These are phyloP conservation scores for Eupithecia exiguata DNA, from an alignment of 2,888 invertebrate genomes.

Conservation along the genomic window DNA sequence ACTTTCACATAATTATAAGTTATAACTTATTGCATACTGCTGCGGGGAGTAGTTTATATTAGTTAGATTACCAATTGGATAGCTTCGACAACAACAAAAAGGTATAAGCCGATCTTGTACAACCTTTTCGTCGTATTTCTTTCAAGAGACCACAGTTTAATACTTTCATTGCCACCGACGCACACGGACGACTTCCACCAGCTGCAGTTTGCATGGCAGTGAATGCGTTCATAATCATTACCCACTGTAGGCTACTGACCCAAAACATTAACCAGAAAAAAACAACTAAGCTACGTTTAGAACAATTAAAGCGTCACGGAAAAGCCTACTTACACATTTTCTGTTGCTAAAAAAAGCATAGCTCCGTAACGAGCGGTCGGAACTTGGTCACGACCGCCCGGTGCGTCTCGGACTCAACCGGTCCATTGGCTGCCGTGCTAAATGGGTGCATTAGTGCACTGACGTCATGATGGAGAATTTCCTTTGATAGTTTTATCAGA, in stretches of 20 bases:
- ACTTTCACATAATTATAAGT: no score
- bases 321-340: slow-evolving; percentile 33
- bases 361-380: slow-evolving; percentile 44
- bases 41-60: no score
- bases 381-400: slow-evolving; percentile 48
- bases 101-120: neutral
- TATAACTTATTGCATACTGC: no score
- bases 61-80: neutral
- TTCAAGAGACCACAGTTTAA: neutral
- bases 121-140: neutral
- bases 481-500: no score
- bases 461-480: slow-evolving; percentile 52
- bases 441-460: slow-evolving; percentile 59
- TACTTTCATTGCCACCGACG: neutral
- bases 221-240: neutral
- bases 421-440: slow-evolving; percentile 47
- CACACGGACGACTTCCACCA: neutral
- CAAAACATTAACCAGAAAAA: slow-evolving; percentile 4
- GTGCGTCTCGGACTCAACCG: slow-evolving; percentile 51
- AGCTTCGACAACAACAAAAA: neutral
- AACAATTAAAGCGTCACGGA: slow-evolving; percentile 25
- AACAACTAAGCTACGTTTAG: slow-evolving; percentile 20
- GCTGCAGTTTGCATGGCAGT: neutral
- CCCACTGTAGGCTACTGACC: neutral
- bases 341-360: slow-evolving; percentile 39